These are phyloP conservation scores for Homarus americanus DNA, from an alignment of 1,140 invertebrate genomes.

Conservation along the genomic window DNA sequence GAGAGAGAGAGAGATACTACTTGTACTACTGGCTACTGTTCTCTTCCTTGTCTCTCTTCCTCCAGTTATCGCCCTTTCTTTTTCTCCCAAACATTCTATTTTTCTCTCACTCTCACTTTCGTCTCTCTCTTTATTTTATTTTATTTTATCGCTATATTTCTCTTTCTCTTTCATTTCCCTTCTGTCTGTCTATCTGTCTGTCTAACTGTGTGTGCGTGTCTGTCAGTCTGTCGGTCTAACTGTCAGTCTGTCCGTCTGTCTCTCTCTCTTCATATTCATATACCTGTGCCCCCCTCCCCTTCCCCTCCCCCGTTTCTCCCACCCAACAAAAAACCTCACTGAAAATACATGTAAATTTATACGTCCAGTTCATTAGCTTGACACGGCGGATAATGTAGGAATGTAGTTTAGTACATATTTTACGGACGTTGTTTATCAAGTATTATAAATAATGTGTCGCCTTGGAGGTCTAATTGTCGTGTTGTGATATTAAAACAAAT, in stretches of 20 bases:
- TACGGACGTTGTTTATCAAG: background rate
- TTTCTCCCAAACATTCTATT: background rate
- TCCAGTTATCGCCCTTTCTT: too few relatives aligned
- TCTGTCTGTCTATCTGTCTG: too few relatives aligned
- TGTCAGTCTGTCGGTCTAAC: too few relatives aligned
- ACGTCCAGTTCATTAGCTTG: background rate
- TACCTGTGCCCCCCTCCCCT: too few relatives aligned
- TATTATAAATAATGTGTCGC: background rate
- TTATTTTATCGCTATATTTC: background rate
- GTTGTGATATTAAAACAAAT: background rate
- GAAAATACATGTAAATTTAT: background rate
- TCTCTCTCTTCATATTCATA: too few relatives aligned
- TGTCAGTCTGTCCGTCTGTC: too few relatives aligned
- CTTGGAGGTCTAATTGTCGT: background rate
- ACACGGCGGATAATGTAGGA: background rate
- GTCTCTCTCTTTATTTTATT: background rate
- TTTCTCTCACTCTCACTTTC: background rate
- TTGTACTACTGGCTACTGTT: too few relatives aligned
- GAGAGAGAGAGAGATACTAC: too few relatives aligned
- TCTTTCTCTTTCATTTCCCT: too few relatives aligned
- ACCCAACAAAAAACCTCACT: background rate
- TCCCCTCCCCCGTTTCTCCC: background rate
- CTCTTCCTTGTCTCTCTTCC: too few relatives aligned
- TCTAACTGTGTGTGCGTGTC: too few relatives aligned
- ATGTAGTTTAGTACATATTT: background rate